Evolutionary conservation across 2,113 vertebrate species (phyloP).

Genomic region (Pimephales promelas): DNA sequence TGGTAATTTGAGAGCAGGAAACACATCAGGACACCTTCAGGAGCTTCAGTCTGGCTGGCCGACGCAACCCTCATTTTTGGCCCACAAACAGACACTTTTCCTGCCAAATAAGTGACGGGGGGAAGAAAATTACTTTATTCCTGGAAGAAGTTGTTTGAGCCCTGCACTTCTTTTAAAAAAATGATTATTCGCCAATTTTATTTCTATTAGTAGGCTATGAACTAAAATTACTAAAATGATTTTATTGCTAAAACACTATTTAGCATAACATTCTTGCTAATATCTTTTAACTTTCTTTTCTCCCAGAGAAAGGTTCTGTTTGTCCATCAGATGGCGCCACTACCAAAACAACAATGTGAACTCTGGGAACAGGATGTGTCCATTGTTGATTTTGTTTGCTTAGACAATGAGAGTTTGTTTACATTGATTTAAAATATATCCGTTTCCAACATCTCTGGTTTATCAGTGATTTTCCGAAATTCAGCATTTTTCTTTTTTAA

Average conservation of each 20-base stretch:
- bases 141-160: not conserved
- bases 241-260: not conserved
- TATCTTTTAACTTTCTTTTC: not conserved
- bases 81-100: not conserved
- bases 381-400: not conserved
- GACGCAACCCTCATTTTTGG: slow-evolving; percentile 14
- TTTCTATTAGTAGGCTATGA: too few species aligned
- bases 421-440: not conserved
- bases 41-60: not conserved
- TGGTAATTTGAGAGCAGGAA: not conserved
- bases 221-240: too few species aligned
- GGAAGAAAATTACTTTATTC: not conserved
- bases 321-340: slow-evolving; percentile 16
- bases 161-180: too few species aligned
- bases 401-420: not conserved
- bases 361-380: not conserved
- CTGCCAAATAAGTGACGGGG: not conserved
- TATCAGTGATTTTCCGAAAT: not conserved
- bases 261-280: not conserved
- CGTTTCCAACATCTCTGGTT: not conserved
- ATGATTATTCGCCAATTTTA: too few species aligned
- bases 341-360: not conserved
- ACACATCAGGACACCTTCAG: slow-evolving; percentile 6
- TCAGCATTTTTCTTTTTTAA: not conserved
- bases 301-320: not conserved